Conservation (phyloP, 2,888 invertebrate species). For the Leptinotarsa juncta region DNA sequence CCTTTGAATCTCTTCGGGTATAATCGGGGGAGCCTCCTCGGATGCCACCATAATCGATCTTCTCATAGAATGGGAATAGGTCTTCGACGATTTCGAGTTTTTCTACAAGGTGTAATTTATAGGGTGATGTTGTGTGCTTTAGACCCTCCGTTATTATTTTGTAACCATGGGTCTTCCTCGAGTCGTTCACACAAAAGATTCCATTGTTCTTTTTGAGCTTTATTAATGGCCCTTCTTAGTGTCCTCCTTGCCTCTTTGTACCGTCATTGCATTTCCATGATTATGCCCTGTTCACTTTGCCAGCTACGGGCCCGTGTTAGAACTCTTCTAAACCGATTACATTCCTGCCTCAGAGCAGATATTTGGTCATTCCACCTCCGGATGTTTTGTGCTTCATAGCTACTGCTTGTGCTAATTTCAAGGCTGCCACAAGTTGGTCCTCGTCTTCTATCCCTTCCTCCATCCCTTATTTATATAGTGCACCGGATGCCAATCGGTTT, state of each 20-base stretch:
- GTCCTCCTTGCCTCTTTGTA: background rate
- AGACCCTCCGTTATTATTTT: background rate
- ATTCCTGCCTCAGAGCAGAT: background rate
- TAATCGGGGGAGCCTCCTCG: background rate
- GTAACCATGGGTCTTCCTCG: slow-evolving; percentile 1
- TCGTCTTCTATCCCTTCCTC: background rate
- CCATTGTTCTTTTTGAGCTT: slow-evolving; percentile 1
- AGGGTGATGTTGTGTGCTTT: background rate
- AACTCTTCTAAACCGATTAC: background rate
- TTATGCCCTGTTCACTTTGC: background rate
- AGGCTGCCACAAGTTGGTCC: background rate
- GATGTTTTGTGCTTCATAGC: background rate
- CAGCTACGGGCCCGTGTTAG: background rate
- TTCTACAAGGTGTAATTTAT: background rate
- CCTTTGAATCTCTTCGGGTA: background rate
- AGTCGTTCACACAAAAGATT: slow-evolving; percentile 4
- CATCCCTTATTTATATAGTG: background rate
- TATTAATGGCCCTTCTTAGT: background rate
- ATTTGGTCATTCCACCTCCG: slow-evolving; percentile 21
- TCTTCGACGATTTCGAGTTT: background rate
- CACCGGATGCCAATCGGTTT: background rate
- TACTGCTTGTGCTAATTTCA: slow-evolving; percentile 1
- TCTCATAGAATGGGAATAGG: background rate
- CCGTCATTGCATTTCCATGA: background rate
- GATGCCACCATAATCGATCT: background rate